Conservation (phyloP, 64 coral and sea anemone species). For the Stichodactyla mertensii region DNA sequence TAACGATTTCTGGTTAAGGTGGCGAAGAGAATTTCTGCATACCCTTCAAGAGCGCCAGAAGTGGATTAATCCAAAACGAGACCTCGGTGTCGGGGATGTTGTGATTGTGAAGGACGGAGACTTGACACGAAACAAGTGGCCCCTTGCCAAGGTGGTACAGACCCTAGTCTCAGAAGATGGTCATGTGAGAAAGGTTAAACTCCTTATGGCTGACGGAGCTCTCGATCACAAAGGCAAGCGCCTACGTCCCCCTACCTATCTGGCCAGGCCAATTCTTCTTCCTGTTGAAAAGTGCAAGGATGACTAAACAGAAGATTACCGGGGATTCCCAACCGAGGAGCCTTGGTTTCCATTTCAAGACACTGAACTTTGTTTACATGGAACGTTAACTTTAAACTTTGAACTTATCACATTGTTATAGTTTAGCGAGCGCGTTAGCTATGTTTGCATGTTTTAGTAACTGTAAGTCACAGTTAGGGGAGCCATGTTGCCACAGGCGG, state of each 20-base stretch:
- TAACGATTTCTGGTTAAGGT: constrained; percentile 33
- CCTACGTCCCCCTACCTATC: neutral
- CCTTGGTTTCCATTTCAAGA: neutral
- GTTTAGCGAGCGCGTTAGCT: neutral
- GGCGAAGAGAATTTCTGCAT: neutral
- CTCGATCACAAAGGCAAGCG: constrained; percentile 15
- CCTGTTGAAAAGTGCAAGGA: neutral
- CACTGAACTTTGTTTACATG: constrained; percentile 18
- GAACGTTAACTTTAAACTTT: neutral
- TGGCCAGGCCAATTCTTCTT: constrained; percentile 29
- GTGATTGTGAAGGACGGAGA: constrained; percentile 21
- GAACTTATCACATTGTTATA: neutral
- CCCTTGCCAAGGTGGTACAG: constrained; percentile 12
- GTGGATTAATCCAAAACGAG: constrained; percentile 4
- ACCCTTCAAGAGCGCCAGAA: constrained; percentile 13
- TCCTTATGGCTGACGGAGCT: constrained; percentile 11
- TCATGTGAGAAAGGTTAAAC: constrained; percentile 31
- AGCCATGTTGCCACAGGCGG: constrained; percentile 11
- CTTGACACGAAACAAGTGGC: neutral
- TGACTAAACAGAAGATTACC: neutral
- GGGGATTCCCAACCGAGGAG: constrained; percentile 29
- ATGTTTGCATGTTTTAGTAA: neutral
- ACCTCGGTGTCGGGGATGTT: constrained; percentile 22
- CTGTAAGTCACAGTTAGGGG: constrained; percentile 17
- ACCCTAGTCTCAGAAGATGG: constrained; percentile 20